A percentile compares a stretch with the other conserved stretches of the same genome.
These are phyloP conservation scores for Drosophila auraria DNA, from an alignment of 1,140 invertebrate species.

Conservation along the genomic window DNA sequence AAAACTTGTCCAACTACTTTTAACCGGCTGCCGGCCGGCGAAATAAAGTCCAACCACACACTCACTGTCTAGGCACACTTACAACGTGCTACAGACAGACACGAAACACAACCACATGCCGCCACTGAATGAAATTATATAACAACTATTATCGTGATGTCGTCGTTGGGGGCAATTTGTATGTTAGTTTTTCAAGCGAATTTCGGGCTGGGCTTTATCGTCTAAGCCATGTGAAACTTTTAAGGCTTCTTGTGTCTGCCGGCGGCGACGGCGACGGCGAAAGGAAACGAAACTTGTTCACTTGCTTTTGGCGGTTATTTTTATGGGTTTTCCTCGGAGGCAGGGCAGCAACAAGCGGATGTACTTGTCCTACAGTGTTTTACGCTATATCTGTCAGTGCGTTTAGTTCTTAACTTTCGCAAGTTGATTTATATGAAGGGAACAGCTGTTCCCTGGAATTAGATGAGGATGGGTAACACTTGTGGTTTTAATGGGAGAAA, in stretches of 20 bases:
- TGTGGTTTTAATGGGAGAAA: neutral
- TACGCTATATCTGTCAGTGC: conserved; percentile 5
- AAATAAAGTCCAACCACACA: neutral
- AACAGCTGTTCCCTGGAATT: conserved; percentile 4
- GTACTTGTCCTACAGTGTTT: conserved; percentile 8
- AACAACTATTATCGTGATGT: conserved; percentile 39
- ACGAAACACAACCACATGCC: conserved; percentile 10
- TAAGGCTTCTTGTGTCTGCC: conserved; percentile 40
- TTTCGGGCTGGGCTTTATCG: conserved; percentile 21
- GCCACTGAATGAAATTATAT: conserved; percentile 73
- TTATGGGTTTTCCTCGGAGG: conserved; percentile 23
- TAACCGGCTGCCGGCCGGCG: conserved; percentile 74
- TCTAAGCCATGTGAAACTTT: conserved; percentile 64
- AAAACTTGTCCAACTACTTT: conserved; percentile 77
- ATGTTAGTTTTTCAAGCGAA: conserved; percentile 13
- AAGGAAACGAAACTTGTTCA: conserved; percentile 59
- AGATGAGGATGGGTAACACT: too few species aligned
- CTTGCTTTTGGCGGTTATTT: conserved; percentile 38
- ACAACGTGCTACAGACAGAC: conserved; percentile 51
- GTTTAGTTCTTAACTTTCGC: conserved; percentile 2
- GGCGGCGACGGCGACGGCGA: conserved; percentile 4
- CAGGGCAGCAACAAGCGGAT: conserved; percentile 5
- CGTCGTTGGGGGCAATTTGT: conserved; percentile 24
- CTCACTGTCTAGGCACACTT: conserved; percentile 13
- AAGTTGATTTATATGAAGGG: conserved; percentile 5